These are phyloP conservation scores for Colossoma macropomum DNA, from an alignment of 2,113 vertebrate genomes.

Conservation along the genomic window DNA sequence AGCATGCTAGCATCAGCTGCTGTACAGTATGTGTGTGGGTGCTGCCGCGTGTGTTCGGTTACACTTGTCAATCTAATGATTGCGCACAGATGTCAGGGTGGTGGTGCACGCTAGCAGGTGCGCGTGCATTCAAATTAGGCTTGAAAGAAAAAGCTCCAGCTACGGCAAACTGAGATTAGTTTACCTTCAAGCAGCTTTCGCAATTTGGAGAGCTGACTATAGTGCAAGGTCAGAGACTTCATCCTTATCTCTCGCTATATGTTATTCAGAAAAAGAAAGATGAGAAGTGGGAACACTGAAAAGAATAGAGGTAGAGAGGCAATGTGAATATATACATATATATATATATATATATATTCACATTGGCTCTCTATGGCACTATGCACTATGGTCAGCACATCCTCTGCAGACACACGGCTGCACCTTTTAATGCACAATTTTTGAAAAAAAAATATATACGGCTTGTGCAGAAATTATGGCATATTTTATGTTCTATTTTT, in stretches of 20 bases:
- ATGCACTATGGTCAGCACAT: too few relatives aligned
- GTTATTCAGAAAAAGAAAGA: slow-evolving; percentile 14
- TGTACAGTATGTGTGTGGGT: slow-evolving; percentile 28
- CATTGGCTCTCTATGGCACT: too few relatives aligned
- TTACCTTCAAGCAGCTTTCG: slow-evolving; percentile 6
- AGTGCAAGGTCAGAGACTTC: slow-evolving; percentile 54
- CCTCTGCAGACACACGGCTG: too few relatives aligned
- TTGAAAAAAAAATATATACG: too few relatives aligned
- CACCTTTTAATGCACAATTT: too few relatives aligned
- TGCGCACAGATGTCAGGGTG: slow-evolving; percentile 73
- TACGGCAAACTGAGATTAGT: slow-evolving; percentile 24
- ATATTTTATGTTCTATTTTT: too few relatives aligned
- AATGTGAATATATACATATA: too few relatives aligned
- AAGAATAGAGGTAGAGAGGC: too few relatives aligned
- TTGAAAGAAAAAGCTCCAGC: slow-evolving; percentile 18
- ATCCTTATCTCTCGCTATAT: too few relatives aligned
- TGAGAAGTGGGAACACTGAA: too few relatives aligned
- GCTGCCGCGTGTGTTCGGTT: slow-evolving; percentile 39
- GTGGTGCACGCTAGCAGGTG: slow-evolving; percentile 42
- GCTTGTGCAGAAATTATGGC: too few relatives aligned
- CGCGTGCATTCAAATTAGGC: slow-evolving; percentile 66
- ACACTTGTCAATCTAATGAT: slow-evolving; percentile 69
- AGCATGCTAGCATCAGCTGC: slow-evolving; percentile 12
- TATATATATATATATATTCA: too few relatives aligned
- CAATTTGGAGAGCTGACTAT: slow-evolving; percentile 31